Evolutionary conservation across 2,797 vertebrate genomes (phyloP).

Genomic region (Rallus crepitans): DNA sequence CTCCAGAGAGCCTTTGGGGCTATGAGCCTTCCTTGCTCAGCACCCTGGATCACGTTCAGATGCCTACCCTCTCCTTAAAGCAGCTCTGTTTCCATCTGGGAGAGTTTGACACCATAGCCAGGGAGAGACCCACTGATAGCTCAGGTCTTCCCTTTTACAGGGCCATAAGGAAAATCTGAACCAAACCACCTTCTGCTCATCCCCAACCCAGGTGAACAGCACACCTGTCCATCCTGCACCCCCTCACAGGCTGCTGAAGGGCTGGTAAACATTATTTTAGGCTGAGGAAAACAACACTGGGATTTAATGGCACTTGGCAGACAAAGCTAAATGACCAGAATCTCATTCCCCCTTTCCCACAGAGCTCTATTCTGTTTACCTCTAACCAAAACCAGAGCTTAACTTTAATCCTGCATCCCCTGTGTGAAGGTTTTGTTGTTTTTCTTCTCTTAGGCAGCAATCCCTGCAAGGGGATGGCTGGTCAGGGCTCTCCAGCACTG

Average conservation of each 20-base stretch:
- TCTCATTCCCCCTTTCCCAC: background rate
- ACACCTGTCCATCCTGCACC: background rate
- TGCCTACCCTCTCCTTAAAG: background rate
- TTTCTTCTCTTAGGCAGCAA: background rate
- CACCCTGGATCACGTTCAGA: background rate
- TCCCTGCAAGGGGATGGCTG: background rate
- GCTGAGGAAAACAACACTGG: background rate
- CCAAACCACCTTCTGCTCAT: background rate
- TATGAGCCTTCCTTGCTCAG: background rate
- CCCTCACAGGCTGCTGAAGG: background rate
- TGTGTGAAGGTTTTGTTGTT: background rate
- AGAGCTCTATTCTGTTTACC: background rate
- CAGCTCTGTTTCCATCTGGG: background rate
- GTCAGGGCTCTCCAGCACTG: background rate
- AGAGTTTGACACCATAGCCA: background rate
- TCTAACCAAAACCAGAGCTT: background rate
- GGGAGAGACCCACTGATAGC: background rate
- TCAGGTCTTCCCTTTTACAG: rapidly evolving
- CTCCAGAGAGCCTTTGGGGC: background rate
- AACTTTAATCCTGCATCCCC: background rate
- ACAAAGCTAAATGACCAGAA: background rate
- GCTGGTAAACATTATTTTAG: background rate
- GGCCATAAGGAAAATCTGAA: background rate
- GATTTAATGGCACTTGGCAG: background rate
- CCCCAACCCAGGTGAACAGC: background rate